Base-by-base conservation (phyloP, 2,888 invertebrate genomes). In the Zhengitettix transpicula region DNA sequence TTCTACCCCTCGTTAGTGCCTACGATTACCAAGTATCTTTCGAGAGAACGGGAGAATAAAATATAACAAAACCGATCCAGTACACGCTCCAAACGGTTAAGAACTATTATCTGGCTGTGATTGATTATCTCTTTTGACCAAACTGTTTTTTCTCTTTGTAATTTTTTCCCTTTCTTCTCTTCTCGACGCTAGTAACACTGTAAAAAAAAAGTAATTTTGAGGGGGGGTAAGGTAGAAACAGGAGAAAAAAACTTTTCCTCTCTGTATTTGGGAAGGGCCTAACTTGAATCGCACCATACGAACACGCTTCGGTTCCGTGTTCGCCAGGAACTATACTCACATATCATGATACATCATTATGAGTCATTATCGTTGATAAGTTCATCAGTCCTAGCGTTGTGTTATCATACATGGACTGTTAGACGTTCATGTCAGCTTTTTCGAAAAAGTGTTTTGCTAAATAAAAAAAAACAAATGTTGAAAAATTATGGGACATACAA, bases 31-130 rank as follows among this genome's bases (percentile, higher is more conserved):
- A 47, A 47, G 62, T 60, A 54, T 58, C 56, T 60, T 58, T 58
- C 58, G 60, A 60, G 60, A 62, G 60, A 58, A 60, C 57, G 60
- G 60, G 60, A 58, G 58, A 62, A 58, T 58, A 57, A 58, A 60
- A 60, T 54, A 28, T 28, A n/a, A n/a, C n/a, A 28, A 28, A 28
- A 28, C 28, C 28, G 28, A 28, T 28, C 28, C 28, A 28, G 28
- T 28, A 28, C 28, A 28, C 28, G 28, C 7, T 28, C 28, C 28
- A 28, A 28, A 28, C 28, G 28, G 28, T 28, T 28, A 60, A 17
- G 58, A 62, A 59, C 56, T 75, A 75, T 47, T 75, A 73, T 73
- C 75, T 74, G 75, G 75, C 75, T 75, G 75, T 75, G 75, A 75
- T 74, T 74, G 73, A 73, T 73, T 47, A 60, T 70, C 67, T 72